Percentiles rank a stretch among this genome's conserved stretches.
These are phyloP conservation scores for Paracentrotus lividus DNA, from an alignment of 53 echinoderm and acorn worm genomes.

Conservation along the genomic window DNA sequence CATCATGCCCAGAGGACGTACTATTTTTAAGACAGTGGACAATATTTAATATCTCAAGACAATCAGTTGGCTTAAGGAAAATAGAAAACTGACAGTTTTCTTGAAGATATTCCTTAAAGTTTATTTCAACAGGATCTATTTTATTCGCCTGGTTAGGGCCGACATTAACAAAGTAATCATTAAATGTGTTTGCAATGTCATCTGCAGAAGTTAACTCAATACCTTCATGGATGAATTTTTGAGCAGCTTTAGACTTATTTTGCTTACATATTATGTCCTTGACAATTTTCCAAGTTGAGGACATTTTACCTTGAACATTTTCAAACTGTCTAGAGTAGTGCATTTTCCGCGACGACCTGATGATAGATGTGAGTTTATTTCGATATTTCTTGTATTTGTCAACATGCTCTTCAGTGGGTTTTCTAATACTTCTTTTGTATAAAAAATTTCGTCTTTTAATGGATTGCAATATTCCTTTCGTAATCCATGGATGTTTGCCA, in stretches of 20 bases:
- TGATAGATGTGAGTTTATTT: background rate
- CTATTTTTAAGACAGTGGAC: no score
- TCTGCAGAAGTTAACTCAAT: no score
- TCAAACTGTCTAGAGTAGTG: background rate
- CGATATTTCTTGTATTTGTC: slow-evolving; percentile 19
- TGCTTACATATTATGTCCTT: background rate
- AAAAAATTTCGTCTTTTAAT: background rate
- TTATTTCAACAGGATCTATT: no score
- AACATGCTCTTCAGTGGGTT: background rate
- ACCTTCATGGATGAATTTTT: no score
- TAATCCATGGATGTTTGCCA: background rate
- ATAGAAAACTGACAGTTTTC: no score
- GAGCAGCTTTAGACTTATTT: background rate
- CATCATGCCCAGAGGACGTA: no score
- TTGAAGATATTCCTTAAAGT: no score
- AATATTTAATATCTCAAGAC: no score
- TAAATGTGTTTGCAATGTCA: no score
- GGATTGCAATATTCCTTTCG: background rate
- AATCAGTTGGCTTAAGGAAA: no score
- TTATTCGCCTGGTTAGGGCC: no score
- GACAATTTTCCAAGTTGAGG: background rate
- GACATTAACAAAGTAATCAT: no score
- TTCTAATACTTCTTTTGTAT: slow-evolving; percentile 5
- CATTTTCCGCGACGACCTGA: background rate
- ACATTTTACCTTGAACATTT: background rate